Percentiles rank a stretch among this genome's conserved stretches.
These are phyloP conservation scores for Siniperca scherzeri DNA, from an alignment of 2,797 vertebrate genomes.

Conservation along the genomic window DNA sequence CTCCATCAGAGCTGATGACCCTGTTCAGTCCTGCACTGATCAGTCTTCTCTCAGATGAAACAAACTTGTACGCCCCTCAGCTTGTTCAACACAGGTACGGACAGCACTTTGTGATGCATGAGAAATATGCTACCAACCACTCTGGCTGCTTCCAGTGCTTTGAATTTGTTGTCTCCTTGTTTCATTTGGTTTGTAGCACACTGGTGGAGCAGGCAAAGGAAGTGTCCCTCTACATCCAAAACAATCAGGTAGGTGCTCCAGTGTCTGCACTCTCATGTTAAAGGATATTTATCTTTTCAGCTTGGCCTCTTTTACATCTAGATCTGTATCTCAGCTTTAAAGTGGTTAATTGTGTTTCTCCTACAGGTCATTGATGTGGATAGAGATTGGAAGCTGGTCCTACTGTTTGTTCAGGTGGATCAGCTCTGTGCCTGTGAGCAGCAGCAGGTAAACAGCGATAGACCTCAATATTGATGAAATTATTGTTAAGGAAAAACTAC, in stretches of 20 bases:
- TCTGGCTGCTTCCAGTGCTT: background rate
- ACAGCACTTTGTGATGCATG: background rate
- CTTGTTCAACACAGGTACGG: constrained; percentile 66
- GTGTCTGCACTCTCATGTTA: background rate
- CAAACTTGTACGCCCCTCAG: constrained; percentile 10
- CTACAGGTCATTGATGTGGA: constrained; percentile 57
- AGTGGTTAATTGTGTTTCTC: background rate
- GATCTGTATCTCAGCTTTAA: background rate
- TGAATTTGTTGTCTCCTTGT: background rate
- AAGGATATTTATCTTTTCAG: background rate
- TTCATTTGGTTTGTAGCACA: constrained; percentile 50
- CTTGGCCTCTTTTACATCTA: background rate
- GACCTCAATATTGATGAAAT: background rate
- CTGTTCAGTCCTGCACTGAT: constrained; percentile 75
- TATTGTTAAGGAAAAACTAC: background rate
- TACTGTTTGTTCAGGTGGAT: constrained; percentile 77
- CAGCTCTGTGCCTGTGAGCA: constrained; percentile 74
- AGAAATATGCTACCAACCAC: rapidly evolving
- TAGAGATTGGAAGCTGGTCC: constrained; percentile 76
- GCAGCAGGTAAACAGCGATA: constrained; percentile 67
- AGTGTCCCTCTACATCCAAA: constrained; percentile 51
- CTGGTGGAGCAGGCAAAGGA: constrained; percentile 73
- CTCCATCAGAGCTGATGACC: constrained; percentile 77
- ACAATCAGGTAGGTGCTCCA: constrained; percentile 65
- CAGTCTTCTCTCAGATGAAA: constrained; percentile 44